These are phyloP conservation scores for Anser cygnoides DNA, from an alignment of 2,113 vertebrate species.

Conservation along the genomic window DNA sequence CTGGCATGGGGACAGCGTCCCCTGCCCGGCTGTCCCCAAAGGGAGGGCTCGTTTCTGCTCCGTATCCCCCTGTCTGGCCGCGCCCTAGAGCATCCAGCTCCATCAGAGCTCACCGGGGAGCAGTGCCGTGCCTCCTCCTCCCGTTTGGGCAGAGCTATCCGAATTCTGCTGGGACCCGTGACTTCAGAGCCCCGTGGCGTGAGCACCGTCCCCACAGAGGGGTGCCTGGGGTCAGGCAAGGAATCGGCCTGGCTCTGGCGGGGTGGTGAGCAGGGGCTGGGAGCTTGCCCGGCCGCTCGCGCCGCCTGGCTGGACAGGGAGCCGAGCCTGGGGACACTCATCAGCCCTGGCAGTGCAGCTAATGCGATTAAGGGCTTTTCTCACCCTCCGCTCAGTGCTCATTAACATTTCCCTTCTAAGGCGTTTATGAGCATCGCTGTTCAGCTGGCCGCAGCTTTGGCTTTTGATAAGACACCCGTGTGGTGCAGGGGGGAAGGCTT, in stretches of 20 bases:
- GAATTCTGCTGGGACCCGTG: rapidly evolving
- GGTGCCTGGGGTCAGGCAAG: background rate
- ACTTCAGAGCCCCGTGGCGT: rapidly evolving
- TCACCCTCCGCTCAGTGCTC: background rate
- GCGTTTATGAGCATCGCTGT: background rate
- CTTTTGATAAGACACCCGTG: background rate
- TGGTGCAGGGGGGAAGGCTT: background rate
- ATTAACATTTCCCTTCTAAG: constrained; percentile 2
- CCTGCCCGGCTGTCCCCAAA: background rate
- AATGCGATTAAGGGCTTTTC: constrained; percentile 24
- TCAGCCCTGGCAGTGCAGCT: background rate
- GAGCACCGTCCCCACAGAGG: background rate
- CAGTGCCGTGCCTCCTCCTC: background rate
- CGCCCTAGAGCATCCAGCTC: background rate
- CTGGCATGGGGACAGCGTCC: background rate
- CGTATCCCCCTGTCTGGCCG: too few relatives aligned
- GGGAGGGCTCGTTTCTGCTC: background rate
- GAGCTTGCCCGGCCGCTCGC: rapidly evolving
- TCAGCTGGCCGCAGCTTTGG: background rate
- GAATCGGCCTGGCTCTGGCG: background rate
- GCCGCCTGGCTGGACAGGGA: rapidly evolving
- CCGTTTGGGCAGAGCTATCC: background rate
- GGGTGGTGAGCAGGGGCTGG: too few relatives aligned
- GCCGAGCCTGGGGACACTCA: background rate
- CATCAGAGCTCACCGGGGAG: background rate